Evolutionary conservation across 2,888 invertebrate genomes (phyloP).

Genomic region (Notodonta ziczac): DNA sequence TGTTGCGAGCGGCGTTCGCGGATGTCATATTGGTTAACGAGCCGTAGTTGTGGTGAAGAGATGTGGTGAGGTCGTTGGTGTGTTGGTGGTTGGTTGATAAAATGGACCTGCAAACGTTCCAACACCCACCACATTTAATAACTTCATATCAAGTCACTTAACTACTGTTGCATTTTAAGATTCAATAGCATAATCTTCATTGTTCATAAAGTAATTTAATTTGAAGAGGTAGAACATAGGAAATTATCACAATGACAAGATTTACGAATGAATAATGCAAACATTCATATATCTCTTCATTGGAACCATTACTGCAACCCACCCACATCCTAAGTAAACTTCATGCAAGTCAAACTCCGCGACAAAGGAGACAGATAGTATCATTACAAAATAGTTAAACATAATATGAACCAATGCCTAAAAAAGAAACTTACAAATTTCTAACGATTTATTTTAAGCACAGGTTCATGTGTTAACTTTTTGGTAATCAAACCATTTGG

Average conservation of each 20-base stretch:
- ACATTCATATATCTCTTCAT: not conserved
- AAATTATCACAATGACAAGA: not conserved
- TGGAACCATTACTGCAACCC: not conserved
- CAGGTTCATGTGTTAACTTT: no score
- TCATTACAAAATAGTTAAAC: no score
- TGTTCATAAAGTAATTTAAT: not conserved
- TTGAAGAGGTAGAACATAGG: not conserved
- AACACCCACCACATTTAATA: conserved; percentile 84
- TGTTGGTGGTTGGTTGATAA: conserved; percentile 84
- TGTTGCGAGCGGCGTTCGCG: conserved; percentile 74
- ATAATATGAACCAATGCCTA: no score
- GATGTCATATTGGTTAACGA: conserved; percentile 77
- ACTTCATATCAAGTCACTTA: conserved; percentile 56
- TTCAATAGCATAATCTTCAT: conserved; percentile 19
- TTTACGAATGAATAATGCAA: not conserved
- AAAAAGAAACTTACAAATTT: no score
- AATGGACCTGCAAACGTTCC: conserved; percentile 85
- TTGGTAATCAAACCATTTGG: not conserved
- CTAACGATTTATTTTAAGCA: no score
- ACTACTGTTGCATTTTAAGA: conserved; percentile 30
- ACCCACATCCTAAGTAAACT: not conserved
- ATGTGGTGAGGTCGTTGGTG: conserved; percentile 83
- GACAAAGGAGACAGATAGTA: no score
- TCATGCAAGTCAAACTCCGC: not conserved
- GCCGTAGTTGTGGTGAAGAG: conserved; percentile 83